These are phyloP conservation scores for Saturnia pavonia DNA, from an alignment of 2,888 invertebrate species.

Conservation along the genomic window DNA sequence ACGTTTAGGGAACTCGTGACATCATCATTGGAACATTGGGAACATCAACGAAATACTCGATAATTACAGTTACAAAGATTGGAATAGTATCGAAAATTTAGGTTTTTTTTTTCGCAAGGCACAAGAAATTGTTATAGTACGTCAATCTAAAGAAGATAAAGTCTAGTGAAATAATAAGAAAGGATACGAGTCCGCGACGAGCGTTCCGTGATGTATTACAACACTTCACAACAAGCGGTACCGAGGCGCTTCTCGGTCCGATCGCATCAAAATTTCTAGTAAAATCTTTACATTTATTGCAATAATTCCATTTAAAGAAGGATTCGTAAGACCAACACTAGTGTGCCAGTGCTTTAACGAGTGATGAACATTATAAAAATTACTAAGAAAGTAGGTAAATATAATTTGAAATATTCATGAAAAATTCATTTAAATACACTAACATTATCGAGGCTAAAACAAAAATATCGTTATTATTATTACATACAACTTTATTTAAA, in stretches of 20 bases:
- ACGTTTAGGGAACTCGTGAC: conserved; percentile 37
- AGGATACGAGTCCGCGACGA: conserved; percentile 50
- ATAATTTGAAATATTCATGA: conserved; percentile 80
- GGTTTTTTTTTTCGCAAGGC: conserved; percentile 65
- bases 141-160: conserved; percentile 42
- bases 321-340: conserved; percentile 77
- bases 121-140: conserved; percentile 70
- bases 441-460: conserved; percentile 79
- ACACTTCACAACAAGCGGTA: conserved; percentile 50
- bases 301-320: conserved; percentile 65
- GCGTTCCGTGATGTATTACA: conserved; percentile 55
- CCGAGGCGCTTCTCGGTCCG: conserved; percentile 37
- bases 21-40: conserved; percentile 32
- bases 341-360: conserved; percentile 80
- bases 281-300: conserved; percentile 48
- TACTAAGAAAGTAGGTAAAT: conserved; percentile 81
- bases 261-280: conserved; percentile 14
- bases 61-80: conserved; percentile 41
- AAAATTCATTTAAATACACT: conserved; percentile 77
- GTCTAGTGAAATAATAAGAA: conserved; percentile 26
- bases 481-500: conserved; percentile 79
- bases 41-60: conserved; percentile 38
- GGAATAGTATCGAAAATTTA: conserved; percentile 49
- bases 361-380: conserved; percentile 78
- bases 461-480: conserved; percentile 75